Percentiles rank a stretch among this genome's conserved stretches.
These are phyloP conservation scores for Alethe diademata DNA, from an alignment of 2,113 vertebrate species.

Conservation along the genomic window DNA sequence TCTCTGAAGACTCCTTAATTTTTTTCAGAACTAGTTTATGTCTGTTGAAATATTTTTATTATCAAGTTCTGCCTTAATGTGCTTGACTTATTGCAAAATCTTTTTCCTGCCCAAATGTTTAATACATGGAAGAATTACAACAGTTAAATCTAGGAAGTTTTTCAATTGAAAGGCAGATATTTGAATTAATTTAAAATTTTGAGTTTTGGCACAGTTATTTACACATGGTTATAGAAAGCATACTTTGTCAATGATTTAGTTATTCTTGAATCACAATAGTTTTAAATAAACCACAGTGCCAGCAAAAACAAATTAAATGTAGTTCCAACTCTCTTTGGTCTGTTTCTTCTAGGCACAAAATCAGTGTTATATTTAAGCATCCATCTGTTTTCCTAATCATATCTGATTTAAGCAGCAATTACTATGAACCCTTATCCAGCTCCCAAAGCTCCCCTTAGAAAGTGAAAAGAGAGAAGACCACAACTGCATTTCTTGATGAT, in stretches of 20 bases:
- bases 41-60: constrained; percentile 54
- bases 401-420: constrained; percentile 34
- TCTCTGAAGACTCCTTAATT: constrained; percentile 22
- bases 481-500: neutral
- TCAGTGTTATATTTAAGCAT: constrained; percentile 29
- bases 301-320: constrained; percentile 49
- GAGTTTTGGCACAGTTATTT: constrained; percentile 51
- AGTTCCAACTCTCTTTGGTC: constrained; percentile 25
- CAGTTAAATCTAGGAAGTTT: neutral
- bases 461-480: neutral
- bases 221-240: constrained; percentile 22
- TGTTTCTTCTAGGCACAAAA: constrained; percentile 45
- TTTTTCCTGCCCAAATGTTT: constrained; percentile 44
- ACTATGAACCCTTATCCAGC: neutral
- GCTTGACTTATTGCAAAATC: constrained; percentile 20
- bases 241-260: constrained; percentile 59
- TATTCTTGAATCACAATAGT: constrained; percentile 49
- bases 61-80: constrained; percentile 17
- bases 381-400: constrained; percentile 56
- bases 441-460: neutral
- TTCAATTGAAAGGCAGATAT: constrained; percentile 52
- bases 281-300: constrained; percentile 45
- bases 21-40: constrained; percentile 50
- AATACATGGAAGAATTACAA: neutral
- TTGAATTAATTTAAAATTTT: constrained; percentile 56